A percentile compares a stretch with the other conserved stretches of the same genome.
Evolutionary conservation across 1,140 invertebrate genomes (phyloP).

Genomic region (Pomacea maculata): DNA sequence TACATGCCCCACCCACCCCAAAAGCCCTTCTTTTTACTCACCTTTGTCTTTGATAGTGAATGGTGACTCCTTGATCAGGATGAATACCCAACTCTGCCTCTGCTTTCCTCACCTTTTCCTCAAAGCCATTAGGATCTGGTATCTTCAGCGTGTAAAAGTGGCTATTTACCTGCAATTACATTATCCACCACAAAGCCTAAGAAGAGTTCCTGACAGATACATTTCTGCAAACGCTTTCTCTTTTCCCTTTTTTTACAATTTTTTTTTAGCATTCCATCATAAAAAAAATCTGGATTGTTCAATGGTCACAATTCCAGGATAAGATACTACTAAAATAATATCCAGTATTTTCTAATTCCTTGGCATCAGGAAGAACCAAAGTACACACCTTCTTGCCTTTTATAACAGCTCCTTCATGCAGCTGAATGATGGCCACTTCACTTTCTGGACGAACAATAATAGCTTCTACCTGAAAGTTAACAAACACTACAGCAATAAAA

Average conservation of each 20-base stretch:
- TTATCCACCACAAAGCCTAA: neutral
- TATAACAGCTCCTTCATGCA: constrained; percentile 86
- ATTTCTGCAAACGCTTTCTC: no score
- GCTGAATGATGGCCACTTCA: constrained; percentile 83
- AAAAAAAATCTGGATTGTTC: no score
- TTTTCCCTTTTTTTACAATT: no score
- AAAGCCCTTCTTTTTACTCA: constrained; percentile 2
- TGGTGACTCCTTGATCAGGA: constrained; percentile 75
- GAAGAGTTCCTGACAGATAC: no score
- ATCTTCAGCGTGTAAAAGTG: constrained; percentile 36
- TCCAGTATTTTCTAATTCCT: neutral
- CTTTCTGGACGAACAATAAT: constrained; percentile 84
- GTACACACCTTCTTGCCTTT: constrained; percentile 78
- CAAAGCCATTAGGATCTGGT: constrained; percentile 39
- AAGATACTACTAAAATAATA: neutral
- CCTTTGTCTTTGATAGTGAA: constrained; percentile 73
- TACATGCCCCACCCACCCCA: no score
- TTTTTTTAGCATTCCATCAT: no score
- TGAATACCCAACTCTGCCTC: constrained; percentile 80
- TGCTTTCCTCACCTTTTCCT: constrained; percentile 79
- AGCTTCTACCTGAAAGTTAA: constrained; percentile 74
- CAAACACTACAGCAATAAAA: neutral
- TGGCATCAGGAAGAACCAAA: no score
- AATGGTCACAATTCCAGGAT: no score
- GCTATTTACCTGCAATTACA: constrained; percentile 30